Conservation (phyloP, 2,797 vertebrate genomes). For the Centroberyx gerrardi region DNA sequence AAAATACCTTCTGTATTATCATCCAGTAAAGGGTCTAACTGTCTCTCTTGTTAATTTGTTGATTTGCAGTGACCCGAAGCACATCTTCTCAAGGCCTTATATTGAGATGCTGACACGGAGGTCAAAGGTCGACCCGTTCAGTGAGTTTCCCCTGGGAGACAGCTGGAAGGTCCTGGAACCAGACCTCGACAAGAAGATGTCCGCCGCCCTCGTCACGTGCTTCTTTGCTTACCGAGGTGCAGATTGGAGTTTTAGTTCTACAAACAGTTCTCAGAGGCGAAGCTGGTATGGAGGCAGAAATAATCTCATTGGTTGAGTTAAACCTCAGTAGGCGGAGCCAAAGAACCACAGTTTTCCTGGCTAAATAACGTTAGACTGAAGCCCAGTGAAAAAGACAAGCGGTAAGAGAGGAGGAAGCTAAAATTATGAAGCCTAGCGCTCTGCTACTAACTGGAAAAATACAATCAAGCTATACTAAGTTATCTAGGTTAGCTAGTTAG, state of each 20-base stretch:
- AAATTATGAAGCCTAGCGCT: no score
- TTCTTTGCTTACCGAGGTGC: slow-evolving; percentile 82
- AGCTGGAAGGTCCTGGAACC: slow-evolving; percentile 76
- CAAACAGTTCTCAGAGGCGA: slow-evolving; percentile 3
- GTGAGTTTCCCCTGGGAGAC: slow-evolving; percentile 63
- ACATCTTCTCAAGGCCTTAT: slow-evolving; percentile 78
- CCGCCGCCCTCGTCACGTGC: slow-evolving; percentile 74
- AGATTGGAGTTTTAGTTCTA: neutral
- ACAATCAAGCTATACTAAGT: no score
- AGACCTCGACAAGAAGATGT: slow-evolving; percentile 79
- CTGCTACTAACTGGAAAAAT: no score
- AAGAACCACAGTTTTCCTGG: no score
- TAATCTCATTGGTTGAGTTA: no score
- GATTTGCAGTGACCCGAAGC: slow-evolving; percentile 79
- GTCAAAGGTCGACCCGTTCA: slow-evolving; percentile 81
- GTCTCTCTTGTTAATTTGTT: slow-evolving; percentile 30
- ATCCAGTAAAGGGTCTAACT: neutral
- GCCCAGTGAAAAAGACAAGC: no score
- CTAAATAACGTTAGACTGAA: no score
- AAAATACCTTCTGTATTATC: neutral
- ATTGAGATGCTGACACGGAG: slow-evolving; percentile 79
- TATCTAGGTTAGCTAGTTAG: no score
- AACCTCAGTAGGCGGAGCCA: no score
- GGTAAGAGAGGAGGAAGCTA: no score
- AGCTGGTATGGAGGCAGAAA: neutral